These are phyloP conservation scores for Desmodus rotundus DNA, from an alignment of 2,113 vertebrate genomes.

Conservation along the genomic window DNA sequence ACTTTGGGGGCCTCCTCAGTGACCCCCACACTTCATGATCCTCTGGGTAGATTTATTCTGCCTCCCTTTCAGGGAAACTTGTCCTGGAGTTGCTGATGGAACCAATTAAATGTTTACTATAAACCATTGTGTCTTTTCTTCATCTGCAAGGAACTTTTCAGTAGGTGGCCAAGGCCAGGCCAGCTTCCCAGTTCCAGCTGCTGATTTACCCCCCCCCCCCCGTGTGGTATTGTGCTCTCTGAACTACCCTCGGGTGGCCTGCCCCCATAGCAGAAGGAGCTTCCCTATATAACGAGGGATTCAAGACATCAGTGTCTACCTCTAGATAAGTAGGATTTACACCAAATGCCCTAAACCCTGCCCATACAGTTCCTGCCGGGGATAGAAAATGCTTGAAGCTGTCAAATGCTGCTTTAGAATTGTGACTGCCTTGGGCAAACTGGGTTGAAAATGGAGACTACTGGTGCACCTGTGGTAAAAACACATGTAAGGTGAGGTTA, in stretches of 20 bases:
- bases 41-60: slow-evolving; percentile 30
- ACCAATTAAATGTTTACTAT: slow-evolving; percentile 69
- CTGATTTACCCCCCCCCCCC: neutral
- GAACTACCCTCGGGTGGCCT: neutral
- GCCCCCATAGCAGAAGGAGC: neutral
- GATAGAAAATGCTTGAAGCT: neutral
- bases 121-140: slow-evolving; percentile 16
- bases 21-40: slow-evolving; percentile 33
- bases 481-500: neutral
- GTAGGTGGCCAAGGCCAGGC: neutral
- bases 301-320: neutral
- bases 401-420: neutral
- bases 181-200: neutral
- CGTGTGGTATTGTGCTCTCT: neutral
- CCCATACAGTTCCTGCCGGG: neutral
- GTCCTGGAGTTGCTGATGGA: slow-evolving; percentile 39
- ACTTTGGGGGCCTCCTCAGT: neutral
- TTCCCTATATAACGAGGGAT: neutral
- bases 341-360: neutral
- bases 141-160: slow-evolving; percentile 12
- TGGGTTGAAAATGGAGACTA: neutral
- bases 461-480: neutral
- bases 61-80: slow-evolving; percentile 16
- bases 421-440: neutral
- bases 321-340: neutral